These are phyloP conservation scores for Hyperoplus lanceolatus DNA, from an alignment of 2,797 vertebrate species.

Conservation along the genomic window DNA sequence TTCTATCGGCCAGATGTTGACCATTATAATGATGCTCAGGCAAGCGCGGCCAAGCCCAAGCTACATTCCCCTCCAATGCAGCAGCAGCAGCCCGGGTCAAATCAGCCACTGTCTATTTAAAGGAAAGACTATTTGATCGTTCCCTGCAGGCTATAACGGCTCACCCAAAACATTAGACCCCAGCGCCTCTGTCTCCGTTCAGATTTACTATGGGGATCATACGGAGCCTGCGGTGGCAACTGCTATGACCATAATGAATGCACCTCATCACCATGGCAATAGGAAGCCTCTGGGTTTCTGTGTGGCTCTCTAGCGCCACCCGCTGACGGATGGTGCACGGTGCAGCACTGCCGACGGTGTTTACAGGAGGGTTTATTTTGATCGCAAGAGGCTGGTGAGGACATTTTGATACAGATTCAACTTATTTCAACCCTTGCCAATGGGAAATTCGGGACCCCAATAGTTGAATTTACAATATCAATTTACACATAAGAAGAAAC, in stretches of 20 bases:
- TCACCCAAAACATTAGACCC: constrained; percentile 15
- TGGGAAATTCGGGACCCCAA: too few species aligned
- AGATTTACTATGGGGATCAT: constrained; percentile 28
- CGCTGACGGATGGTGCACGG: constrained; percentile 39
- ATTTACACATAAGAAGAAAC: too few species aligned
- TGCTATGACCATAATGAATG: constrained; percentile 6
- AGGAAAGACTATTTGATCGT: constrained; percentile 27
- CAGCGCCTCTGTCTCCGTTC: constrained; percentile 27
- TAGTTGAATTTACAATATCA: too few species aligned
- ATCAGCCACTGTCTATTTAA: constrained; percentile 50
- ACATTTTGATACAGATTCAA: too few species aligned
- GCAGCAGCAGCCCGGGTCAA: constrained; percentile 1
- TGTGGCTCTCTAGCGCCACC: constrained; percentile 62
- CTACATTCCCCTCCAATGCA: constrained; percentile 16
- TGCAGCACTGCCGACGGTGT: background rate
- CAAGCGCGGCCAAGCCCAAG: constrained; percentile 7
- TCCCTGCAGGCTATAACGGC: constrained; percentile 29
- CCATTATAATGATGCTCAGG: constrained; percentile 46
- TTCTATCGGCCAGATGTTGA: constrained; percentile 60
- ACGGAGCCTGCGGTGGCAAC: constrained; percentile 25
- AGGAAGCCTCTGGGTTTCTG: background rate
- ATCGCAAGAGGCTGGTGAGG: too few species aligned
- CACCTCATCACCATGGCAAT: constrained; percentile 42
- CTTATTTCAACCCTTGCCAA: too few species aligned
- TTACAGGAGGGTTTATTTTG: background rate